A percentile compares a stretch with the other conserved stretches of the same genome.
Evolutionary conservation across 2,797 vertebrate species (phyloP).

Genomic region (Typhlichthys subterraneus): DNA sequence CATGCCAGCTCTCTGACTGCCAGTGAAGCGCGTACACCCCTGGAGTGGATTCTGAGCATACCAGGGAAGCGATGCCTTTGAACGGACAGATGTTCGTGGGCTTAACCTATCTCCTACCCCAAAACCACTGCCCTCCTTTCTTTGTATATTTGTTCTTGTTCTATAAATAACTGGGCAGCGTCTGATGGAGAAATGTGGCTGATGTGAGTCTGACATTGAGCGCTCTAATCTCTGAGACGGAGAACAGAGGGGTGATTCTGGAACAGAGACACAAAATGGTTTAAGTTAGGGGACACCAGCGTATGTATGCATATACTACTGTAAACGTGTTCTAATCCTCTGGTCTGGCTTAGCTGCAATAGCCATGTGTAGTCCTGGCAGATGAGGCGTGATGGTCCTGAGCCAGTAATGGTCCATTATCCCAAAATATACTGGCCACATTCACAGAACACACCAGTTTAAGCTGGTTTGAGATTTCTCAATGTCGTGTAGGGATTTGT

Average conservation of each 20-base stretch:
- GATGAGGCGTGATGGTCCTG: constrained; percentile 50
- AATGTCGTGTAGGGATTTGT: not conserved
- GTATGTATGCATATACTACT: constrained; percentile 22
- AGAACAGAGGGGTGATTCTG: not conserved
- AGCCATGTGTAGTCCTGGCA: constrained; percentile 53
- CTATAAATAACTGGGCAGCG: constrained; percentile 74
- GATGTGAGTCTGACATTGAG: constrained; percentile 57
- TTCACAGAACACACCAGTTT: constrained; percentile 33
- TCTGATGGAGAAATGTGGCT: constrained; percentile 58
- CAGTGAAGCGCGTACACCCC: constrained; percentile 75
- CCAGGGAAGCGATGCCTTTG: constrained; percentile 71
- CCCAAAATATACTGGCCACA: constrained; percentile 57
- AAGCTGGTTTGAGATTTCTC: constrained; percentile 29
- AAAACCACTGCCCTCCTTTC: constrained; percentile 54
- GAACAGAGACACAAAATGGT: constrained; percentile 19
- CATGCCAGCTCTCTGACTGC: constrained; percentile 78
- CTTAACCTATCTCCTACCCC: constrained; percentile 58
- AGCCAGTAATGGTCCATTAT: constrained; percentile 57
- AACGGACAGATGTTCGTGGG: constrained; percentile 74
- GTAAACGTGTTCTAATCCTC: constrained; percentile 63
- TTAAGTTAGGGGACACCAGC: not conserved
- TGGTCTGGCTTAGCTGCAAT: constrained; percentile 60
- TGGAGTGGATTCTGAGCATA: constrained; percentile 81
- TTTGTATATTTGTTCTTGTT: constrained; percentile 73
- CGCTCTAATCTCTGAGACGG: constrained; percentile 46